A percentile compares a stretch with the other conserved stretches of the same genome.
Conservation (phyloP, 2,797 vertebrate genomes). For the Orestias chungarensis region DNA sequence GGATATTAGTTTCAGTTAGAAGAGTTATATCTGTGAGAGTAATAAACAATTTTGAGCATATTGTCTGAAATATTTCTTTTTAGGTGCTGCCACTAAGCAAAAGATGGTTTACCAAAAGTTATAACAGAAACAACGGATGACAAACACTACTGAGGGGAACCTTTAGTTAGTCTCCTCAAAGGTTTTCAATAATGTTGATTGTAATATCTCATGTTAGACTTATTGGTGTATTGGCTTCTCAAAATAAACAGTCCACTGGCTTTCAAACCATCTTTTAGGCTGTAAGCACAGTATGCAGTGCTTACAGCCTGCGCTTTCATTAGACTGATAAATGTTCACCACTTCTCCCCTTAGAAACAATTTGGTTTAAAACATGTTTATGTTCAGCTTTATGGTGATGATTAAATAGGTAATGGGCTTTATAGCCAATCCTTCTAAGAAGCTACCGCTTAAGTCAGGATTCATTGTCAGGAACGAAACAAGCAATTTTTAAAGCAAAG, state of each 20-base stretch:
- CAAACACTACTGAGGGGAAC: too few relatives aligned
- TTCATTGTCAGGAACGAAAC: background rate
- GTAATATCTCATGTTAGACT: background rate
- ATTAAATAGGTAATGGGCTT: too few relatives aligned
- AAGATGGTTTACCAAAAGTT: too few relatives aligned
- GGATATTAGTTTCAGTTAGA: too few relatives aligned
- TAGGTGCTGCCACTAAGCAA: too few relatives aligned
- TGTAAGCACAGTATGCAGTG: background rate
- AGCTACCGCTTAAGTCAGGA: background rate
- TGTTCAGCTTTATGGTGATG: background rate
- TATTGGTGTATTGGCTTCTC: background rate
- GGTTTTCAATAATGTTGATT: background rate
- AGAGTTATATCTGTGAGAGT: too few relatives aligned
- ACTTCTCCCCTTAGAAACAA: too few relatives aligned
- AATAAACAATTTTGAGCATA: too few relatives aligned
- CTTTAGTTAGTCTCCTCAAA: too few relatives aligned
- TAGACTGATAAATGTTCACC: background rate
- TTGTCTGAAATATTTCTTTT: too few relatives aligned
- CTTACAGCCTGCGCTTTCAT: background rate
- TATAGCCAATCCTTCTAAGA: background rate
- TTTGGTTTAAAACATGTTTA: background rate
- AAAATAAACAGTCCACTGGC: background rate
- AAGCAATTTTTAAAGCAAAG: background rate
- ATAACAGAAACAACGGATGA: too few relatives aligned
- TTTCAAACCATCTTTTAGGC: background rate